phyloP scores from a whole-genome alignment of 92 coral and sea anemone genomes.

The Montipora capitata region DNA sequence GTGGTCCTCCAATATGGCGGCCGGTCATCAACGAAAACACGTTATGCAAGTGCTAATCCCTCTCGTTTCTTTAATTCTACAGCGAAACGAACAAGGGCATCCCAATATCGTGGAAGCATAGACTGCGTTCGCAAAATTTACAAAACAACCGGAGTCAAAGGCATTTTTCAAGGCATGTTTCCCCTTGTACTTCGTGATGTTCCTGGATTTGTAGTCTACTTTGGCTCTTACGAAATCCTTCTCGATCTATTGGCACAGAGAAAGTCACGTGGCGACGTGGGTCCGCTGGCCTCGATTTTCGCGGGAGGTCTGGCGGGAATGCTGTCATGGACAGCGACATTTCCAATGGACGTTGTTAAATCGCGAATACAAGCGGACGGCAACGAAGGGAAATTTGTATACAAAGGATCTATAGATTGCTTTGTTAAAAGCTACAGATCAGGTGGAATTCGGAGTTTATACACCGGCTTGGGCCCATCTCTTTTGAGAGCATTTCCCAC shows the following conservation, averaged over 20 bases:
- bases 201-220: conserved; percentile 90
- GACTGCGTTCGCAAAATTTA: conserved; percentile 90
- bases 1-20: too few relatives aligned
- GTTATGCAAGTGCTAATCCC: neutral
- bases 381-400: conserved; percentile 76
- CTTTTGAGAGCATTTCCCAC: conserved; percentile 92
- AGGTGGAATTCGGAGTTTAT: conserved; percentile 84
- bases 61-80: neutral
- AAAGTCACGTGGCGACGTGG: conserved; percentile 60
- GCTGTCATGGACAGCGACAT: conserved; percentile 89
- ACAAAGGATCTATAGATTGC: conserved; percentile 85
- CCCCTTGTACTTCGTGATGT: conserved; percentile 82
- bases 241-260: conserved; percentile 66
- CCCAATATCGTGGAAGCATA: conserved; percentile 84
- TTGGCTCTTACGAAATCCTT: conserved; percentile 86
- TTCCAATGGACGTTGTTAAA: conserved; percentile 92
- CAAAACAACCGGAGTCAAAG: conserved; percentile 79
- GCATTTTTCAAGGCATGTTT: conserved; percentile 85
- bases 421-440: conserved; percentile 82
- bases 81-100: conserved; percentile 66
- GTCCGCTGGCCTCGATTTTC: conserved; percentile 70
- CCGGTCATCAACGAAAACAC: too few relatives aligned
- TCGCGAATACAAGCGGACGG: conserved; percentile 98
- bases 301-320: conserved; percentile 96
- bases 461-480: conserved; percentile 87